phyloP scores from a whole-genome alignment of 1,140 invertebrate species.

The Hycleus phaleratus region DNA sequence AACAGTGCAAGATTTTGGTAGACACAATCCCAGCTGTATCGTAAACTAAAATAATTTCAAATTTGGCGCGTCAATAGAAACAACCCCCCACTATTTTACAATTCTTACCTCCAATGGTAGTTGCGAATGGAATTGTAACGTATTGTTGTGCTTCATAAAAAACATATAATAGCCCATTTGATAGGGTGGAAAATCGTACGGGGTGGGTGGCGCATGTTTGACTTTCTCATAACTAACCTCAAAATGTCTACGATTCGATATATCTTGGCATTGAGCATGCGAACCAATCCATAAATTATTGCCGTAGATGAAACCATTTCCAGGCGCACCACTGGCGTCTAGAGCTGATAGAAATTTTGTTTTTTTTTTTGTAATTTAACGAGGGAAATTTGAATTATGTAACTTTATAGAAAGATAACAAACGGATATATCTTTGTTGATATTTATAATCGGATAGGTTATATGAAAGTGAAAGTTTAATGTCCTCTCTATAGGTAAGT shows the following conservation, averaged over 20 bases:
- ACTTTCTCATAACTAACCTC: constrained; percentile 23
- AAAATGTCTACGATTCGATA: constrained; percentile 27
- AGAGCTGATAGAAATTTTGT: constrained; percentile 34
- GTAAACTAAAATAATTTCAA: constrained; percentile 17
- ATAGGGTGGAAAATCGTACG: constrained; percentile 42
- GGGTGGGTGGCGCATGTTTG: constrained; percentile 29
- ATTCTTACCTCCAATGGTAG: constrained; percentile 39
- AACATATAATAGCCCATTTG: constrained; percentile 38
- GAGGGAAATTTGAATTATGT: no score
- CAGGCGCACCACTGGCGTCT: constrained; percentile 44
- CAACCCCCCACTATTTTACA: background rate
- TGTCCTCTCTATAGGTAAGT: no score
- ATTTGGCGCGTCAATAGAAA: background rate
- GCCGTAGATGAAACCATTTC: constrained; percentile 42
- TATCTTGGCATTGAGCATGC: constrained; percentile 38
- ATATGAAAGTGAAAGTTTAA: no score
- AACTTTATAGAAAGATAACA: no score
- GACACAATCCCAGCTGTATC: constrained; percentile 29
- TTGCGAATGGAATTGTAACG: constrained; percentile 40
- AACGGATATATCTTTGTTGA: no score
- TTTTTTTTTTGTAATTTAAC: no score
- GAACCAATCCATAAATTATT: constrained; percentile 47
- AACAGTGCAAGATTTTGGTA: constrained; percentile 26
- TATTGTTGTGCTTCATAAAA: constrained; percentile 42
- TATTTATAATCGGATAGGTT: no score